Conservation (phyloP, 2,797 vertebrate species). For the Morus bassanus region DNA sequence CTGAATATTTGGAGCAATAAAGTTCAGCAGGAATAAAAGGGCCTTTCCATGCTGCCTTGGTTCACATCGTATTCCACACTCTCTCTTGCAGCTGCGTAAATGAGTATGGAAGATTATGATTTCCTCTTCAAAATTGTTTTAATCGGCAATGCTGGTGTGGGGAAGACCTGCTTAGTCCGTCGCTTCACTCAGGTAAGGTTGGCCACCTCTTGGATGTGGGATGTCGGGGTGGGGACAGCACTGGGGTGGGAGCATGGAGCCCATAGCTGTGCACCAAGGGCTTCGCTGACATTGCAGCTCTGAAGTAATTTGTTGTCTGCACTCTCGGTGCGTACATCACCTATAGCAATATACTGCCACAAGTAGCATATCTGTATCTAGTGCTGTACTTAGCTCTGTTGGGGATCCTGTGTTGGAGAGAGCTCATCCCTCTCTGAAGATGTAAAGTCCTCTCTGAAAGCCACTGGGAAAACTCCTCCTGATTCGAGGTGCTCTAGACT, state of each 20-base stretch:
- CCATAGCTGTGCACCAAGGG: background rate
- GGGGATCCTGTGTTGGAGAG: background rate
- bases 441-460: background rate
- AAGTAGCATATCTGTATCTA: background rate
- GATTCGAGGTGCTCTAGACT: background rate
- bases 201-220: accelerated
- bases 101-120: constrained; percentile 99
- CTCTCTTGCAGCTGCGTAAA: constrained; percentile 82
- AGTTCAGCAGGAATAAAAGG: constrained; percentile 41
- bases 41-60: background rate
- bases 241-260: background rate
- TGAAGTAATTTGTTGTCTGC: background rate
- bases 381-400: background rate
- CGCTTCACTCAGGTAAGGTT: constrained; percentile 95
- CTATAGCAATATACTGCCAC: accelerated
- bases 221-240: background rate
- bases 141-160: constrained; percentile 98
- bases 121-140: constrained; percentile 99
- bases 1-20: constrained; percentile 65
- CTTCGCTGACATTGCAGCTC: accelerated
- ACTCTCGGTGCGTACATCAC: accelerated
- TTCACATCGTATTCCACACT: background rate
- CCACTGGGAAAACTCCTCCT: background rate
- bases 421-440: background rate
- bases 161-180: constrained; percentile 98